Conservation (phyloP, 2,113 vertebrate species). For the Gymnobelideus leadbeateri region DNA sequence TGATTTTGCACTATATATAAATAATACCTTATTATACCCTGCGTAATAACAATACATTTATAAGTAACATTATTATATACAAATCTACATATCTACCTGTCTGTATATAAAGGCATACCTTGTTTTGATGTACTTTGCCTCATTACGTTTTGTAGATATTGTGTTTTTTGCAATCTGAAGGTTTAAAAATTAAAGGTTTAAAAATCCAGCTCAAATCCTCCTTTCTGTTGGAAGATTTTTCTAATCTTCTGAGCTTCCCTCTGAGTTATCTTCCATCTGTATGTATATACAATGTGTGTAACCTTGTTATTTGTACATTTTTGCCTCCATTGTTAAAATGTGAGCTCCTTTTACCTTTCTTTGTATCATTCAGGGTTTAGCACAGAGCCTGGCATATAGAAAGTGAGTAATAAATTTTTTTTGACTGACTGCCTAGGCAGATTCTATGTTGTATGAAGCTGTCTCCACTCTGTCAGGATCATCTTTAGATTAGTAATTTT, state of each 20-base stretch:
- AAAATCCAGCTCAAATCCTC: background rate
- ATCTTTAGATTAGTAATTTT: background rate
- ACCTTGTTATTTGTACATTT: background rate
- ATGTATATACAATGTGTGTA: background rate
- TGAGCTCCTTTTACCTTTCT: background rate
- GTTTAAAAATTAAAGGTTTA: background rate
- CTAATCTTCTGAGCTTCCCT: background rate
- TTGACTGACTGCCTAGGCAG: background rate
- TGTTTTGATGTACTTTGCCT: background rate
- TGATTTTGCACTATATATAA: background rate
- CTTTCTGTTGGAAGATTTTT: background rate
- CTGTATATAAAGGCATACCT: background rate
- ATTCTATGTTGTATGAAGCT: background rate
- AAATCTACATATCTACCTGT: background rate
- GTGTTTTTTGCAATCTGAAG: background rate
- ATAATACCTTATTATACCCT: background rate
- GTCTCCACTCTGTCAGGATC: background rate
- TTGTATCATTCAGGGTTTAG: background rate
- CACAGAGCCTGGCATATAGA: background rate
- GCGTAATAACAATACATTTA: background rate
- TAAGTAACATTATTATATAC: background rate
- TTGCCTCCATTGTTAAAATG: background rate
- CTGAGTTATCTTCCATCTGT: background rate
- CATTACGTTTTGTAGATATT: background rate
- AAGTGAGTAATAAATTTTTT: background rate